Evolutionary conservation across 2,888 invertebrate species (phyloP).

Genomic region (Nomada lathburiana): DNA sequence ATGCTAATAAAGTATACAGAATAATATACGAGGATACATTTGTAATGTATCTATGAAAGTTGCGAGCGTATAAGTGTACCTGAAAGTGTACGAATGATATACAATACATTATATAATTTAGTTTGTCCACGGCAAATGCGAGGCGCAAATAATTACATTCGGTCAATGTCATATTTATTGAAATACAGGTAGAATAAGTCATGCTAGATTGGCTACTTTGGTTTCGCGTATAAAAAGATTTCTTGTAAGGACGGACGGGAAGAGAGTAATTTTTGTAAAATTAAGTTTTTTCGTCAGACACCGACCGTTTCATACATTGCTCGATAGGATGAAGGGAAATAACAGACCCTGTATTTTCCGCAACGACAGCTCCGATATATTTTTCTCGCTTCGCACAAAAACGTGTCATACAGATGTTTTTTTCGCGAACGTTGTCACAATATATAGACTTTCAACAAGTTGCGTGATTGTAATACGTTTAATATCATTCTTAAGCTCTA

Average conservation of each 20-base stretch:
- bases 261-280: not conserved
- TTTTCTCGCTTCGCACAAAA: conserved; percentile 48
- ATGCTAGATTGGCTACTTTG: too few relatives aligned
- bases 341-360: conserved; percentile 18
- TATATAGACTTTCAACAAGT: conserved; percentile 56
- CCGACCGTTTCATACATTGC: not conserved
- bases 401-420: conserved; percentile 40
- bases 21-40: too few relatives aligned
- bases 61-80: too few relatives aligned
- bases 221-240: too few relatives aligned
- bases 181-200: not conserved
- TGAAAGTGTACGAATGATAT: not conserved
- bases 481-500: conserved; percentile 65
- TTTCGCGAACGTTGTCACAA: conserved; percentile 30
- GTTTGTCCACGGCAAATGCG: too few relatives aligned
- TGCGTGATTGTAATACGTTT: conserved; percentile 42
- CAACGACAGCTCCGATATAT: conserved; percentile 61
- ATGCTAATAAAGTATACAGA: too few relatives aligned
- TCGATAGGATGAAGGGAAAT: conserved; percentile 24
- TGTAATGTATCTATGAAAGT: too few relatives aligned
- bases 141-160: not conserved
- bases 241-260: too few relatives aligned
- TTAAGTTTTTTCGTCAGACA: not conserved
- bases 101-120: not conserved
- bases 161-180: not conserved